Conservation (phyloP, 1,140 invertebrate genomes). For the Drosophila chauvacae region DNA sequence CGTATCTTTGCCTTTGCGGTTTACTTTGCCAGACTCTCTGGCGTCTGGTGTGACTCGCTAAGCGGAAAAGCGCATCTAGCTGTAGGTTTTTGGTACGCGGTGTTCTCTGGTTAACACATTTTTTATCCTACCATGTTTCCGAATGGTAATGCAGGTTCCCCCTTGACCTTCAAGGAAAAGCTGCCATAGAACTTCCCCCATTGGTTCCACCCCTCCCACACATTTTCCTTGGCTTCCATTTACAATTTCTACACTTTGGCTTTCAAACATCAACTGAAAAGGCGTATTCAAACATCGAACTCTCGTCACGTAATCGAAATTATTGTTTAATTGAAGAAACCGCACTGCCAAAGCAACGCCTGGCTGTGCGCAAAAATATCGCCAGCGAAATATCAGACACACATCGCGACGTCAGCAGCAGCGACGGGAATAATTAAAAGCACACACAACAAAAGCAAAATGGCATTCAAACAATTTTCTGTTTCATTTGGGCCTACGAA, state of each 20-base stretch:
- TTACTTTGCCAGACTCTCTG: constrained; percentile 25
- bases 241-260: constrained; percentile 15
- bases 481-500: constrained; percentile 41
- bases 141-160: background rate
- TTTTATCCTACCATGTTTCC: background rate
- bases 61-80: background rate
- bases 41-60: constrained; percentile 7
- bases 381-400: constrained; percentile 14
- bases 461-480: constrained; percentile 61
- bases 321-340: constrained; percentile 53
- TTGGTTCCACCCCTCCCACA: background rate
- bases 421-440: constrained; percentile 42
- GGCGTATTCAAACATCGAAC: constrained; percentile 38
- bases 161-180: too few species aligned
- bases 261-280: constrained; percentile 21
- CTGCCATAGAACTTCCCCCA: background rate
- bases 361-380: constrained; percentile 8
- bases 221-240: constrained; percentile 10
- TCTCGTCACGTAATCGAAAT: constrained; percentile 52
- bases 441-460: constrained; percentile 24
- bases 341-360: constrained; percentile 13
- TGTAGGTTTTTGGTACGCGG: too few species aligned
- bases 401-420: constrained; percentile 20
- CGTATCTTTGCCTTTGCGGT: constrained; percentile 25
- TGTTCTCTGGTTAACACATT: background rate